A percentile compares a stretch with the other conserved stretches of the same genome.
Conservation (phyloP, 2,113 vertebrate genomes). For the Lagenorhynchus albirostris region DNA sequence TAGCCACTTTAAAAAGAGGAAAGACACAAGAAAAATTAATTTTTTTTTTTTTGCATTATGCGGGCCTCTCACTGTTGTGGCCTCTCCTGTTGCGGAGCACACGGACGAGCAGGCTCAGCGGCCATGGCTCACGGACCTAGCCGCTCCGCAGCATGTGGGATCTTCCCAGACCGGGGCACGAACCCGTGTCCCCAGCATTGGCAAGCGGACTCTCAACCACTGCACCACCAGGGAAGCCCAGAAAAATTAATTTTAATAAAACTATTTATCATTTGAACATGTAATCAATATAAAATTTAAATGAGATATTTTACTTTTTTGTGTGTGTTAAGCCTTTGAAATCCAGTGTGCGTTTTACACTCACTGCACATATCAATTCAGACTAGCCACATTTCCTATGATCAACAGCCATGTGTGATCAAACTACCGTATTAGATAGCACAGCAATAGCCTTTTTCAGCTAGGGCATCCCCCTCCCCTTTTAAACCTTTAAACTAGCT, state of each 20-base stretch:
- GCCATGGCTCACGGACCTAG: too few species aligned
- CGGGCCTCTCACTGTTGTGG: too few species aligned
- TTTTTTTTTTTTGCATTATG: background rate
- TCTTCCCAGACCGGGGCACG: too few species aligned
- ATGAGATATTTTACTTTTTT: background rate
- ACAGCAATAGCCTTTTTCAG: background rate
- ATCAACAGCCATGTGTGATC: background rate
- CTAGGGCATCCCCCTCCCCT: background rate
- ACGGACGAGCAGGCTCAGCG: too few species aligned
- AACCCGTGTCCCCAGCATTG: too few species aligned
- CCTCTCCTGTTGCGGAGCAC: too few species aligned
- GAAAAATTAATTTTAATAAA: background rate
- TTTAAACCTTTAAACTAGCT: background rate
- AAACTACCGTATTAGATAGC: background rate
- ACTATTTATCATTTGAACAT: background rate
- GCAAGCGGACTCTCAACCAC: too few species aligned
- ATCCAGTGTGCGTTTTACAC: background rate
- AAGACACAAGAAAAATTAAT: background rate
- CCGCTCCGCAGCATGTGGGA: too few species aligned
- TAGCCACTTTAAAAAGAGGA: background rate
- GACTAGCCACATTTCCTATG: background rate
- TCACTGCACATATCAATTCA: background rate
- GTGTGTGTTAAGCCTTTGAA: background rate
- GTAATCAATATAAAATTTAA: background rate
- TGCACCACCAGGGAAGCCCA: too few species aligned